Base-by-base conservation (phyloP, 2,113 vertebrate genomes). In the Platysteira castanea region DNA sequence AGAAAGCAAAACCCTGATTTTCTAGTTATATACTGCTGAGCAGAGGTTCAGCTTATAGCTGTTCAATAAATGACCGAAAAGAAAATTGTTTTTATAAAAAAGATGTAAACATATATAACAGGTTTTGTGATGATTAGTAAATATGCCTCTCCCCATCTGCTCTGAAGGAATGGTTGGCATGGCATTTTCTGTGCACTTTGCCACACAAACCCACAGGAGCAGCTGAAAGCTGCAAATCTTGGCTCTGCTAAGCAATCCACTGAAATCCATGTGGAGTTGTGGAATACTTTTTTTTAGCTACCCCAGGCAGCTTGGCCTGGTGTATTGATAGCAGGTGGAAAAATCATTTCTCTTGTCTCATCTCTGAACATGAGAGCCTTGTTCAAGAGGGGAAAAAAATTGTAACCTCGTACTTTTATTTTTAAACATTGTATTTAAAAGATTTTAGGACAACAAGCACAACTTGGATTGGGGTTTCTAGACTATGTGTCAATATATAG, bases 181-280 rank as follows among this genome's bases (percentile, higher is more conserved):
- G 93, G 83, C 54, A 95, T 77, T 94, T 90, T 79, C 91, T 91
- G 31, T 91, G 87, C 74, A 44, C 78, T 96, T 94, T 92, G 89
- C 52, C 70, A 64, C 78, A 63, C 33, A 81, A 91, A 82, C 61
- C 37, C 69, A 70, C 75, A 63, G 69, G 87, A 92, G 82, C 81
- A 96, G 94, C 74, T 92, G 96, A 95, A 96, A 77, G 84, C 88
- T 77, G 52, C 59, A 96, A 80, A 70, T 81, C 88, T 92, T 95
- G 95, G 86, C 96, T 94, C 85, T 82, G 57, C 15, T 84, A 76
- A 88, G 50, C 68, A 86, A 73, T 86, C 89, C 91, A 44, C 78
- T 95, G 90, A 82, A 95, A 91, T 78, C 69, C 90, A 64, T 91
- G 84, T 2, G 6, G 69, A 92, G 59, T 46, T 87, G 70, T 87